Evolutionary conservation across 2,888 invertebrate genomes (phyloP).

Genomic region (Rhimphoctona megacephalus): DNA sequence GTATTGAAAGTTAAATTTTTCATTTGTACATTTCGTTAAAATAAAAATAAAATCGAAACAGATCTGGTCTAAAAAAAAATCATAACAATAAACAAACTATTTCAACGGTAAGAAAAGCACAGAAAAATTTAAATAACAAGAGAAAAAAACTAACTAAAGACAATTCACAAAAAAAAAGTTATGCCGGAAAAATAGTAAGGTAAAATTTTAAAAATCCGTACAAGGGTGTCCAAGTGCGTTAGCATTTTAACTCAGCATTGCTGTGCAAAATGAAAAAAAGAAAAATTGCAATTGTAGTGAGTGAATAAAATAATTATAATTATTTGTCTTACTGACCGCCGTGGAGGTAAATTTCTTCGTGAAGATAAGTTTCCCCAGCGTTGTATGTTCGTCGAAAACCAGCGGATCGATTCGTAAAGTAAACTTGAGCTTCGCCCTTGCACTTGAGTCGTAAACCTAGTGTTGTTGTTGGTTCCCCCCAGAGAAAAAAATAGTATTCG

Average conservation of each 20-base stretch:
- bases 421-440: constrained; percentile 79
- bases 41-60: too few species aligned
- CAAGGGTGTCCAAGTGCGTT: too few species aligned
- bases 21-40: too few species aligned
- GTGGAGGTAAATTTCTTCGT: constrained; percentile 74
- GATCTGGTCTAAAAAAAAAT: not conserved
- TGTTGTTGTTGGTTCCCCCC: constrained; percentile 18
- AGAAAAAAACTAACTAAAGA: too few species aligned
- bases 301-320: not conserved
- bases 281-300: too few species aligned
- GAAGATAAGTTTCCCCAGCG: constrained; percentile 77
- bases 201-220: too few species aligned
- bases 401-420: constrained; percentile 79
- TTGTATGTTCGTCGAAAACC: constrained; percentile 77
- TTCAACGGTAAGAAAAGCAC: too few species aligned
- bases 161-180: too few species aligned
- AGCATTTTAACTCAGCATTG: too few species aligned
- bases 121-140: too few species aligned
- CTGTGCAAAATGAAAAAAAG: not conserved
- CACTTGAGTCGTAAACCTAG: constrained; percentile 78
- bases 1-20: too few species aligned
- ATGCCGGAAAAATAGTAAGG: too few species aligned
- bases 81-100: not conserved
- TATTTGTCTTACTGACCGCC: constrained; percentile 74
- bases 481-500: constrained; percentile 6